Base-by-base conservation (phyloP, 2,113 vertebrate species). In the Noctilio leporinus region DNA sequence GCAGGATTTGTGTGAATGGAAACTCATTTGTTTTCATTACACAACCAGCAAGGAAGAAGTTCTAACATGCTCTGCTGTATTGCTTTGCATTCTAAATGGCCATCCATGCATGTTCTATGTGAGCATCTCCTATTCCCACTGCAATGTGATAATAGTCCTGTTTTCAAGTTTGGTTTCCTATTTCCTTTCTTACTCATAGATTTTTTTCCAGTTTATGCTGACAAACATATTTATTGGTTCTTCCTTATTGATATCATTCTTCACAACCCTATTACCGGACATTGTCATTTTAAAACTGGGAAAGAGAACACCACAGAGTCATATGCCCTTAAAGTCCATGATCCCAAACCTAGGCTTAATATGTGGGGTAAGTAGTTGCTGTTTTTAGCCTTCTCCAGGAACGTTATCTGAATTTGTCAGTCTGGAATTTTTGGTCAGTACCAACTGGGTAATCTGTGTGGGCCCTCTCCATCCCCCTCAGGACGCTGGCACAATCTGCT, bases 1-100 rank as follows among this genome's bases (percentile, higher is more conserved):
- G 69, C 57, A 92, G 88, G 69, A 94, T 97, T 86, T 89, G 88
- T 95, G 88, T 94, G 94, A 95, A 94, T 70, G 78, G 43, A 95
- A 96, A 88, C n/a, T 75, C 77, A 80, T 95, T 94, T 95, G 55
- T 93, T 96, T 97, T 96, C 93, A 96, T 95, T 96, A 93, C 28
- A 95, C 35, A 65, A 38, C 67, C 22, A 2, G 33, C 43, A 91
- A 90, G 72, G 90, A 73, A 89, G 64, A 93, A 86, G 93, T 92
- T 88, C 81, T 73, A 87, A 87, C 70, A 59, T 91, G 95, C 86
- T 90, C 53, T 67, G 28, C n/a, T 88, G 12, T 64, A 92, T 86
- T 90, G 78, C 53, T 93, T 95, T 72, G 64, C 65, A 91, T 95
- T 89, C 64, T 94, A 92, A 82, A 92, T 87, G 62, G 95, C n/a